Base-by-base conservation (phyloP, 1,140 invertebrate species). In the Anthonomus grandis region DNA sequence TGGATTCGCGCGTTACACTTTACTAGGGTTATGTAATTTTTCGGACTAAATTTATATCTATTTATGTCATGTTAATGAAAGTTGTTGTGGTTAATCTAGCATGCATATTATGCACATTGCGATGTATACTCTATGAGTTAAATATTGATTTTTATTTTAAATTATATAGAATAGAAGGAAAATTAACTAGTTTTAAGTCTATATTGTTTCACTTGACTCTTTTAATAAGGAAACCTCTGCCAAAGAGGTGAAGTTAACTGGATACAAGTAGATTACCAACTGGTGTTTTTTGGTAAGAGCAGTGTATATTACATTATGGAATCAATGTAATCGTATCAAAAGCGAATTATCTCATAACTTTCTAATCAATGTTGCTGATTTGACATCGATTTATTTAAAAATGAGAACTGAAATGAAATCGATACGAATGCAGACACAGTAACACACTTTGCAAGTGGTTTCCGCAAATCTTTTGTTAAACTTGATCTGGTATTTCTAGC, bases 301-400 rank as follows among this genome's bases (percentile, higher is more conserved):
- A 56, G 54, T 56, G 37, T 56, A 56, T 46, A 1, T 24, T 10
- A 45, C 42, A 31, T 48, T 41, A 56, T 48, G 24, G 54, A 55
- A 55, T 55, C 31, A 37, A 18, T 37, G 27, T 55, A 55, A 53
- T 55, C 37, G 21, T 55, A 55, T 46, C 31, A 37, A 46, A 46
- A 55, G 17, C 54, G 45, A 56, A 36, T 56, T 56, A 56, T 56
- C 54, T 56, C 54, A 47, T 56, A 56, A 56, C 54, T 56, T 56
- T 56, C 54, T 56, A 56, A 56, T 47, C 22, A 56, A 46, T 48
- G 45, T 31, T 19, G 25, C 47, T 9, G 41, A 55, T 36, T 34
- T 55, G 52, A 46, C 52, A 55, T 53, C 37, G 45, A 53, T 53
- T 44, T 17, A 41, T 45, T 46, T 21, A 55, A 44, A 38, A 53